Evolutionary conservation across 2,888 invertebrate species (phyloP), one percentile per base, ranked within the genome.

Genomic region (Cacoxenus indagator): DNA sequence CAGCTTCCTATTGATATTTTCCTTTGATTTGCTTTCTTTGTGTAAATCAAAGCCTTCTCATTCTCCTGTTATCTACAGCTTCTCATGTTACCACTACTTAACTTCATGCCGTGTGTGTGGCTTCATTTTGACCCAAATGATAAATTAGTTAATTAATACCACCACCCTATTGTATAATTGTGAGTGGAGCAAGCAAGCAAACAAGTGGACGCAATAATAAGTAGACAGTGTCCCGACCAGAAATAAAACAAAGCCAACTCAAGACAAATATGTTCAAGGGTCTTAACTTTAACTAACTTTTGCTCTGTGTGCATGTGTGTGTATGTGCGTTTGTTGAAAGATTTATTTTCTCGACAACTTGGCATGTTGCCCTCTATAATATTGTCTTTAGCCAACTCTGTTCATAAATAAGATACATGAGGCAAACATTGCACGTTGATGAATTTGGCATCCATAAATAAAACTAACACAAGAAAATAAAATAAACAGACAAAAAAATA

Each of bases 81-180:
- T 8, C 22, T 43, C 29, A 43, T n/a, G n/a, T n/a, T n/a, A n/a
- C n/a, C n/a, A n/a, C n/a, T n/a, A n/a, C 27, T 59, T 5, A 14
- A 17, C 29, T 64, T 22, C 54, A 54, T 19, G 37, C 31, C 57
- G 55, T 31, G 65, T 65, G 65, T 46, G 57, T 71, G 72, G 76
- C 75, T 76, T 78, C 75, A 72, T 64, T 79, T 79, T 81, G 82
- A 74, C 80, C 81, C 76, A 76, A 85, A 85, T 84, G 84, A 85
- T 85, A 85, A 85, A 85, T 85, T 85, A 80, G 83, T 85, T 85
- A 85, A 85, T 85, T 85, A 85, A 85, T 85, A 81, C 83, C 83
- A 76, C 82, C 83, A 83, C n/a, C n/a, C n/a, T 82, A 83, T 82
- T 82, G 82, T 83, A 81, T 72, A 73, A 64, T 27, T 55, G 55